Evolutionary conservation across 1,140 invertebrate genomes (phyloP).

Genomic region (Streblospio benedicti): DNA sequence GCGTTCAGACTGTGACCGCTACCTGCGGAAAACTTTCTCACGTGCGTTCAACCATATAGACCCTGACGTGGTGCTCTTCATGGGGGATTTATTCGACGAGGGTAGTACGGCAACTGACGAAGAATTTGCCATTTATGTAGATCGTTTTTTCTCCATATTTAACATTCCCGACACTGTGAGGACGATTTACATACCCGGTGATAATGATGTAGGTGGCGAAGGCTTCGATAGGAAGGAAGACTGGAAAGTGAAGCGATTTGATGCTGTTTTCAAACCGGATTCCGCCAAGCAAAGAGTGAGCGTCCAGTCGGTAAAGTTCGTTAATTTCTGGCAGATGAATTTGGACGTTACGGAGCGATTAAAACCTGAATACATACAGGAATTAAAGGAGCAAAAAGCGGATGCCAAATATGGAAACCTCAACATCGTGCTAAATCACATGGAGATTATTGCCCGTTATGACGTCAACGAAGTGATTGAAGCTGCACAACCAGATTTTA

Average conservation of each 20-base stretch:
- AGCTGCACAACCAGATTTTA: no score
- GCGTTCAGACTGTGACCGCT: slow-evolving; percentile 78
- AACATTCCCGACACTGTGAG: slow-evolving; percentile 24
- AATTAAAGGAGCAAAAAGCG: no score
- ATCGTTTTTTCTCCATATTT: slow-evolving; percentile 40
- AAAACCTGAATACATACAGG: no score
- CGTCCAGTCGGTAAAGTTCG: no score
- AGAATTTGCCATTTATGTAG: slow-evolving; percentile 50
- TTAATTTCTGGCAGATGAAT: no score
- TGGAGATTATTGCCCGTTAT: no score
- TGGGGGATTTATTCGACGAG: slow-evolving; percentile 88
- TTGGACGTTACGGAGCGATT: no score
- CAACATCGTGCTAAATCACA: no score
- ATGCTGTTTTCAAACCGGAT: no score
- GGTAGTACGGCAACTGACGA: slow-evolving; percentile 64
- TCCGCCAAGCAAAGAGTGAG: no score
- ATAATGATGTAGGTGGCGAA: slow-evolving; percentile 93
- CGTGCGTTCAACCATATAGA: slow-evolving; percentile 62
- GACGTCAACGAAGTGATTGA: no score
- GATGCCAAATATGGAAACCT: no score
- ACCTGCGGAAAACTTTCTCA: slow-evolving; percentile 67
- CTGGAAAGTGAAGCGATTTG: slow-evolving; percentile 67
- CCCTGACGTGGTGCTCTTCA: slow-evolving; percentile 76
- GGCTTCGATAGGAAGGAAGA: slow-evolving; percentile 60
- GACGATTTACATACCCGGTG: slow-evolving; percentile 74